These are phyloP conservation scores for Scotopteryx bipunctaria DNA, from an alignment of 2,888 invertebrate genomes.

Conservation along the genomic window DNA sequence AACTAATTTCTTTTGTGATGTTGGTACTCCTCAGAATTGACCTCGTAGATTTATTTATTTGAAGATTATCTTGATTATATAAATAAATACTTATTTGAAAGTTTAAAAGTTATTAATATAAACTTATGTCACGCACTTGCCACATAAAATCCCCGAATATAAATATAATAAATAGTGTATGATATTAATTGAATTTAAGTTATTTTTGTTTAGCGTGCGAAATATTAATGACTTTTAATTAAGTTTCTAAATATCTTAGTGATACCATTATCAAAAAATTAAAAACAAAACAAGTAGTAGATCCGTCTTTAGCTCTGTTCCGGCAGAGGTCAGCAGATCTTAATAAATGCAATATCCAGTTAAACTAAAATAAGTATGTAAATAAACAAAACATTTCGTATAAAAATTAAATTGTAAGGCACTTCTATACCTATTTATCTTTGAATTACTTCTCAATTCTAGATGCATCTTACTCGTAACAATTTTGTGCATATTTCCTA, in stretches of 20 bases:
- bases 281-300: constrained; percentile 48
- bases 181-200: not conserved
- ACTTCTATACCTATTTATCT: constrained; percentile 74
- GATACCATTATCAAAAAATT: constrained; percentile 45
- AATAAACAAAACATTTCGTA: constrained; percentile 57
- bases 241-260: constrained; percentile 28
- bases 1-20: constrained; percentile 26
- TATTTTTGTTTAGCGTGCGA: not conserved
- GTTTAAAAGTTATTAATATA: not conserved
- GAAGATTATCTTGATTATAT: constrained; percentile 19
- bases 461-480: constrained; percentile 39
- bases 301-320: constrained; percentile 55
- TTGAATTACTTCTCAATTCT: constrained; percentile 59
- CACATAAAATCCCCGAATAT: not conserved
- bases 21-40: constrained; percentile 68
- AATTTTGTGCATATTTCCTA: constrained; percentile 57
- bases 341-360: constrained; percentile 77
- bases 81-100: constrained; percentile 2
- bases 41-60: constrained; percentile 51
- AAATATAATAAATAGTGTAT: too few relatives aligned
- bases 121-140: constrained; percentile 1
- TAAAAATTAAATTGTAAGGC: constrained; percentile 81
- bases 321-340: constrained; percentile 58
- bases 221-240: constrained; percentile 18
- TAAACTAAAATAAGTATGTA: constrained; percentile 55